Conservation (phyloP, 1,140 invertebrate species). For the Melanaphis sacchari region DNA sequence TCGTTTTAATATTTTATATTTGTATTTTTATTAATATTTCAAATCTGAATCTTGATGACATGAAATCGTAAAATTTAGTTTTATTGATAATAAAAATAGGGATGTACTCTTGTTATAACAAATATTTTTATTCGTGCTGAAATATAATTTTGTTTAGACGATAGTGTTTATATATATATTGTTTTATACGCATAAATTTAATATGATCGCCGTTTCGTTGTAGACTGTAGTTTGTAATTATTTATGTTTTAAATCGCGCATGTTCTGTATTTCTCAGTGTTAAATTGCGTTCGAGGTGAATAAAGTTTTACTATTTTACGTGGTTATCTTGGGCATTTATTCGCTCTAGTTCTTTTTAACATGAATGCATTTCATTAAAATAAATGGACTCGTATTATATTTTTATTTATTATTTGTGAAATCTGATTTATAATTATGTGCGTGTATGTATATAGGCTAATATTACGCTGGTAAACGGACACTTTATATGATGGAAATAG, state of each 20-base stretch:
- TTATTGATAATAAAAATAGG: not conserved
- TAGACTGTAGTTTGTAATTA: not conserved
- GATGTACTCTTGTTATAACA: not conserved
- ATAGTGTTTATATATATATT: not conserved
- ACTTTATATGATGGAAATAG: too few species aligned
- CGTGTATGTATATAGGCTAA: not conserved
- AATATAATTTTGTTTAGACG: not conserved
- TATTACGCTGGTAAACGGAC: too few species aligned
- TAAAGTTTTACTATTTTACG: not conserved
- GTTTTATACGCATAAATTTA: not conserved
- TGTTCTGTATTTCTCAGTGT: not conserved
- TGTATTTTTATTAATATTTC: too few species aligned
- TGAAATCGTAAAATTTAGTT: not conserved
- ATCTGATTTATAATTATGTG: not conserved
- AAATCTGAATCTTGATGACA: too few species aligned
- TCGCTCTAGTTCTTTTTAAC: not conserved
- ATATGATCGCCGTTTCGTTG: not conserved
- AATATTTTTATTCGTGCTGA: too few species aligned
- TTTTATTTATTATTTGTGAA: not conserved
- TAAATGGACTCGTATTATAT: not conserved
- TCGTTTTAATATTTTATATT: too few species aligned
- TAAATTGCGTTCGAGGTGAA: not conserved
- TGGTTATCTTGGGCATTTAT: not conserved
- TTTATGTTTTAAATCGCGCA: not conserved
- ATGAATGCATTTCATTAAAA: not conserved